Base-by-base conservation (phyloP, 2,888 invertebrate species). In the Hydraecia micacea region DNA sequence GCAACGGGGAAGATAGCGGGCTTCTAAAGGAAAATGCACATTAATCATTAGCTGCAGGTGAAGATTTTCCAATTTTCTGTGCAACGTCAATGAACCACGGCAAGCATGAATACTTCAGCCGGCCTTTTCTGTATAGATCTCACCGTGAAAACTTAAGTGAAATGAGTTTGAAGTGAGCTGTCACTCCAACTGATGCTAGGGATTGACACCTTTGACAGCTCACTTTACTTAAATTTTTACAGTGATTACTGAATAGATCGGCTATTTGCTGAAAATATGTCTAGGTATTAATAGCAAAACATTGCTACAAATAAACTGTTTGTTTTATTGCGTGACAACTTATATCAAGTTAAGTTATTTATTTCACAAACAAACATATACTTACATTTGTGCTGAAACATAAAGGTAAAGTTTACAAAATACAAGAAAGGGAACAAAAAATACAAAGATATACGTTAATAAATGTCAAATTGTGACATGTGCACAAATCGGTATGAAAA, bases 1-100 rank as follows among this genome's bases (percentile, higher is more conserved):
- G 73, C 87, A 90, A 88, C 91, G 86, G 86, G 83, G 86, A 86
- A 86, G 80, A 83, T 87, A 86, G 91, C 88, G 85, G 86, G 66
- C 77, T 79, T 75, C 25, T 74, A 73, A 83, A 80, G 85, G 80
- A 13, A 78, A 79, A 84, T 81, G 58, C 78, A 88, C 75, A 86
- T 75, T 77, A 28, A 46, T 67, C 18, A 39, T 42, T 28, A 25
- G 18, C 21, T 25, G 7, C 32, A 5, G 21, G 21, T 46, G 25
- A 9, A 46, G 7, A 15, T 78, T 36, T 46, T 77, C 5, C 0
- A 39, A n/a, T n/a, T 42, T 63, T 74, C 25, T 18, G 1, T 15
- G 11, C n/a, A 21, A n/a, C 42, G 5, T 65, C 0, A 8, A 46
- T 68, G 5, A 25, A 11, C n/a, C 73, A 21, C 6, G 13, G 21